These are phyloP conservation scores for Tyrannus savana DNA, from an alignment of 2,113 vertebrate genomes.

Conservation along the genomic window DNA sequence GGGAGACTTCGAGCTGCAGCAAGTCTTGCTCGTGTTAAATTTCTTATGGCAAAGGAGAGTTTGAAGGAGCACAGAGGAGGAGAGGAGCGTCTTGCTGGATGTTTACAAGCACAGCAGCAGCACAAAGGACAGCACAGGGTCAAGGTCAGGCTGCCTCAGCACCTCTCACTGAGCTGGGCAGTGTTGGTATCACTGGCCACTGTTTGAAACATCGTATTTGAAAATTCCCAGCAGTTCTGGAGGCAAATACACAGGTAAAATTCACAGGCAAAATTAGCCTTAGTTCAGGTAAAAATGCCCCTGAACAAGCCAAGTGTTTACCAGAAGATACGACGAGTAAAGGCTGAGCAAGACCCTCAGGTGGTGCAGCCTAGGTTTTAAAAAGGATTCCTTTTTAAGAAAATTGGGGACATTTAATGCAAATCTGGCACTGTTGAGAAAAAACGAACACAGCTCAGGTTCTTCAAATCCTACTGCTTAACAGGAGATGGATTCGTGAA, in stretches of 20 bases:
- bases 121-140: not conserved
- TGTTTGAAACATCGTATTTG: accelerated
- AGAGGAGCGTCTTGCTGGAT: not conserved
- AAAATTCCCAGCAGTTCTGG: not conserved
- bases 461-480: not conserved
- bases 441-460: not conserved
- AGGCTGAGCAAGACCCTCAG: not conserved
- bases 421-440: not conserved
- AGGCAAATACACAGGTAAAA: not conserved
- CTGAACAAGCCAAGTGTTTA: accelerated
- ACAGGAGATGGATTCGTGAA: conserved; percentile 5
- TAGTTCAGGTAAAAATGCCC: not conserved
- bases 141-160: not conserved
- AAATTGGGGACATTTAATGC: not conserved
- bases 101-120: not conserved
- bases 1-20: not conserved
- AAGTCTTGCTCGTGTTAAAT: not conserved
- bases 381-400: not conserved
- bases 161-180: not conserved
- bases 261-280: not conserved
- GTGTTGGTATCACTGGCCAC: not conserved
- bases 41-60: not conserved
- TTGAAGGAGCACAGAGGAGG: not conserved
- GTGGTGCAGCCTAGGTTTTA: not conserved
- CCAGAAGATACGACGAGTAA: not conserved